phyloP scores from a whole-genome alignment of 35 echinoderm and acorn worm species.

The Hemicentrotus pulcherrimus region DNA sequence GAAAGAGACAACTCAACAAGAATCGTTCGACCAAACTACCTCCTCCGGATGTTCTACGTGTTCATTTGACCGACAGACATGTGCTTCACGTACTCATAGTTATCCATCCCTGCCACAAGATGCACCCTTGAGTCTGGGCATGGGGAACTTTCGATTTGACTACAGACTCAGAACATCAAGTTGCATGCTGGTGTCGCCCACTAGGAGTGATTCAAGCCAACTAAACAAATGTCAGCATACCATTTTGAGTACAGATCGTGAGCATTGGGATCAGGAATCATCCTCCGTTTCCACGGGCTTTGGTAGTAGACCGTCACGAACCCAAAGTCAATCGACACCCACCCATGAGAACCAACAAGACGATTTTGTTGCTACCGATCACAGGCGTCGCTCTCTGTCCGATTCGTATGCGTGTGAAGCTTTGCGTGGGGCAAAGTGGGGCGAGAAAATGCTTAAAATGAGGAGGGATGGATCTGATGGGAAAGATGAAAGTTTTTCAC shows the following conservation, averaged over 20 bases:
- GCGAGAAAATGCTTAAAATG: neutral
- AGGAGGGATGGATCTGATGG: neutral
- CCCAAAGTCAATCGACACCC: neutral
- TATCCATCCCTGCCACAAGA: neutral
- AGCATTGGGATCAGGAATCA: neutral
- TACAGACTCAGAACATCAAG: neutral
- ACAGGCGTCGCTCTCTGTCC: neutral
- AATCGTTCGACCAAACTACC: neutral
- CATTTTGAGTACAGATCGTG: neutral
- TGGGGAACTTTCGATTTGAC: neutral
- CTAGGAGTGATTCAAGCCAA: neutral
- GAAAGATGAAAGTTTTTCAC: neutral
- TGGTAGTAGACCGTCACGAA: neutral
- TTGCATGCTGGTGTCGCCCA: neutral
- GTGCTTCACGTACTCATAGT: neutral
- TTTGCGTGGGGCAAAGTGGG: neutral
- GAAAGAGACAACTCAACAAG: neutral
- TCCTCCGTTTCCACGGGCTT: neutral
- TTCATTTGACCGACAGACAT: neutral
- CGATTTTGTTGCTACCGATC: neutral
- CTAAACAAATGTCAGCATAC: neutral
- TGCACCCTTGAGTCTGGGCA: neutral
- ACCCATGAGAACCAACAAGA: neutral
- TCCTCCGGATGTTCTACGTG: neutral
- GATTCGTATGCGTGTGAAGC: neutral